Percentiles rank a stretch among this genome's conserved stretches.
Evolutionary conservation across 2,888 invertebrate species (phyloP).

Genomic region (Orchesella flavescens): DNA sequence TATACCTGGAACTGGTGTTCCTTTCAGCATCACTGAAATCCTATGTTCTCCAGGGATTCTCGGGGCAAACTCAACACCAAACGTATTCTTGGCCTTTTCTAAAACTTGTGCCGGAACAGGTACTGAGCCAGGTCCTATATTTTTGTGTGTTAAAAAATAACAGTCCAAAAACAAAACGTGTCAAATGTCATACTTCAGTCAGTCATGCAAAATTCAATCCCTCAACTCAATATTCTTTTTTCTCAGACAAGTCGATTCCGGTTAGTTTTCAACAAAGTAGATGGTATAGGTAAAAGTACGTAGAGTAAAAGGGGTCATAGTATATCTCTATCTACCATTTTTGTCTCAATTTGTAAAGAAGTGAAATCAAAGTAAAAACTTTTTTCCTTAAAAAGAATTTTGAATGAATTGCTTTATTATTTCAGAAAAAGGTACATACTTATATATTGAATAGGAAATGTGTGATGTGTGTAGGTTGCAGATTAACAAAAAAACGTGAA

Average conservation of each 20-base stretch:
- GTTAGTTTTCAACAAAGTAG: conserved; percentile 38
- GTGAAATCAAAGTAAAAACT: background rate
- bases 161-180: conserved; percentile 59
- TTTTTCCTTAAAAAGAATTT: background rate
- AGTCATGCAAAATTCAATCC: conserved; percentile 36
- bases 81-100: conserved; percentile 94
- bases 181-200: conserved; percentile 56
- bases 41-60: conserved; percentile 75
- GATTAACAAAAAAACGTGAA: too few relatives aligned
- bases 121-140: conserved; percentile 80
- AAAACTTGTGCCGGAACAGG: conserved; percentile 93
- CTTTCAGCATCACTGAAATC: conserved; percentile 81
- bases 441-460: too few relatives aligned
- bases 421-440: conserved; percentile 4
- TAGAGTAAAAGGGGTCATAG: conserved; percentile 17
- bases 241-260: conserved; percentile 36
- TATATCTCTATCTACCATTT: background rate
- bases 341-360: background rate
- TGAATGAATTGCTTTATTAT: conserved; percentile 28
- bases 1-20: conserved; percentile 65
- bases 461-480: too few relatives aligned
- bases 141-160: conserved; percentile 48
- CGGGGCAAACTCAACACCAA: conserved; percentile 89
- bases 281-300: background rate
- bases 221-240: too few relatives aligned